A percentile compares a stretch with the other conserved stretches of the same genome.
These are phyloP conservation scores for Enoplosus armatus DNA, from an alignment of 2,797 vertebrate genomes.

Conservation along the genomic window DNA sequence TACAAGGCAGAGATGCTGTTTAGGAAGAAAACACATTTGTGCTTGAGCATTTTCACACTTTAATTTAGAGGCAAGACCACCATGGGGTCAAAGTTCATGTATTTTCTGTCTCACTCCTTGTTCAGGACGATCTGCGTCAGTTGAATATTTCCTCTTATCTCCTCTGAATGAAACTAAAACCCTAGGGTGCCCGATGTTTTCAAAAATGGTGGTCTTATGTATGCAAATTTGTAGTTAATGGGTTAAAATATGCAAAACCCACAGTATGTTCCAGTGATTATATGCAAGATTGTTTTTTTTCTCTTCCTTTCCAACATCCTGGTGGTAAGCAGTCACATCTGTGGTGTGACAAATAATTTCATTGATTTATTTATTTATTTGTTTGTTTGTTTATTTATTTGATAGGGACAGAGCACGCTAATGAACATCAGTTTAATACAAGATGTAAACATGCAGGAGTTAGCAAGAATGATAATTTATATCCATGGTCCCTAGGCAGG, in stretches of 20 bases:
- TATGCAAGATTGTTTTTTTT: not conserved
- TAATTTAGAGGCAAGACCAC: not conserved
- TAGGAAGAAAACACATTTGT: not conserved
- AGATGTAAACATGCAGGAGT: too few relatives aligned
- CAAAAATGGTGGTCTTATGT: not conserved
- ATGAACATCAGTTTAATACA: too few relatives aligned
- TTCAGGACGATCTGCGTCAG: not conserved
- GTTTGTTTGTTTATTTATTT: too few relatives aligned
- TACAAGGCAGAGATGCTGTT: conserved; percentile 3
- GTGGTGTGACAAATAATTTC: not conserved
- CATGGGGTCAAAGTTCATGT: not conserved
- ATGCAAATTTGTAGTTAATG: not conserved
- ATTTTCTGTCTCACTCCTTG: not conserved
- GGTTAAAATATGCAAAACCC: not conserved
- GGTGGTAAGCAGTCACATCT: not conserved
- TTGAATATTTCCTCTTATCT: not conserved
- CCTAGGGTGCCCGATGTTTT: not conserved
- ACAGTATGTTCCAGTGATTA: not conserved
- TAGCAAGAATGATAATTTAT: too few relatives aligned
- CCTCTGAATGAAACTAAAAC: not conserved
- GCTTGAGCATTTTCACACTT: not conserved
- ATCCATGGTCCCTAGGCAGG: too few relatives aligned
- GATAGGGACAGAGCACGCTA: too few relatives aligned
- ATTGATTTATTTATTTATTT: too few relatives aligned
- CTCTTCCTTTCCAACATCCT: not conserved